Base-by-base conservation (phyloP, 92 coral and sea anemone species). In the Muricea muricata region DNA sequence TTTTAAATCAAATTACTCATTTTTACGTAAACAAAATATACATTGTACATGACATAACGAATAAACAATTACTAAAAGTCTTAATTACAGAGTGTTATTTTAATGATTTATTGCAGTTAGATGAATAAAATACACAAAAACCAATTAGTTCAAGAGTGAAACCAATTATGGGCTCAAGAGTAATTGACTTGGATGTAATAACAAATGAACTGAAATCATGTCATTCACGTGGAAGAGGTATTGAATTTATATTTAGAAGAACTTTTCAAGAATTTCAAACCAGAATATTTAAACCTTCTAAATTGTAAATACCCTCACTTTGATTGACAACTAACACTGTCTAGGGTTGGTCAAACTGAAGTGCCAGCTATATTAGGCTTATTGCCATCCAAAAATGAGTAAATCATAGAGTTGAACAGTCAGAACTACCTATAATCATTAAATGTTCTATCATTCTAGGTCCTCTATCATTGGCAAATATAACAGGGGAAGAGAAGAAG, bases 121-220 rank as follows among this genome's bases (percentile, higher is more conserved):
- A 58, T 58, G 7, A 24, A 24, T 17, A 23, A 4, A 58, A 58
- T 29, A 58, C 50, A 45, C 50, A 58, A 58, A 29, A 58, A 58
- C 67, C 11, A 58, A 58, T 58, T 26, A 12, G 67, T 29, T 58
- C 67, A 58, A 58, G 67, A 29, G 34, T 58, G 34, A 3, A n/a
- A n/a, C n/a, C n/a, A n/a, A n/a, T n/a, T n/a, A n/a, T 58, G 67
- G 25, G 67, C 14, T 58, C 67, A 58, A 58, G 67, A 29, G 34
- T 58, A 17, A 3, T 58, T 58, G 67, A 58, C 34, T 18, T 58
- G 34, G 67, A 58, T 58, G 21, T 58, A 29, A 58, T 58, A 29
- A 58, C 34, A 3, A 58, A 58, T 58, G 67, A 3, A 23, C 21
- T 58, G 67, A 58, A 58, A 58, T 58, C 67, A 23, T 58, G 67